Evolutionary conservation across 2,797 vertebrate species (phyloP).

Genomic region (Valencia hispanica): DNA sequence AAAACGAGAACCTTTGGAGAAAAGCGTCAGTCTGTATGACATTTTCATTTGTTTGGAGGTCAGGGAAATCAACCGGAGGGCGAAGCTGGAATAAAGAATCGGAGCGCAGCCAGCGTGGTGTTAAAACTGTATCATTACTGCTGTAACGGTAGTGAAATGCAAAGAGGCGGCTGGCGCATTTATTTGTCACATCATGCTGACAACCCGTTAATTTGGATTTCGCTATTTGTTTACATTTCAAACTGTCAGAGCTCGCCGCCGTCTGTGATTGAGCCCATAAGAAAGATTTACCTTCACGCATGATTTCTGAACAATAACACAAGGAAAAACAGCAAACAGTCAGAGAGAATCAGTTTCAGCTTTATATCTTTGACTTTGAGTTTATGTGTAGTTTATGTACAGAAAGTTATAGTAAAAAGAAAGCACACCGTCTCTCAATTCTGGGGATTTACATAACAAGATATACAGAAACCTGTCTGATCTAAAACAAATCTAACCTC

Average conservation of each 20-base stretch:
- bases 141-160: conserved; percentile 36
- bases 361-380: not conserved
- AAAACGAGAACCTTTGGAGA: conserved; percentile 63
- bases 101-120: conserved; percentile 9
- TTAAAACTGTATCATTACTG: conserved; percentile 29
- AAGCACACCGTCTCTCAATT: not conserved
- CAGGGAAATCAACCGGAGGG: conserved; percentile 47
- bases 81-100: conserved; percentile 27
- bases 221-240: conserved; percentile 49
- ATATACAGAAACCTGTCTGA: not conserved
- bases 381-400: not conserved
- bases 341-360: not conserved
- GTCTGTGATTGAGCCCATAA: conserved; percentile 29
- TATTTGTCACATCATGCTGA: conserved; percentile 30
- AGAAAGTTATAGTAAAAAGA: not conserved
- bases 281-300: conserved; percentile 14
- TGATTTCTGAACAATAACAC: not conserved
- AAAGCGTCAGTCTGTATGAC: conserved; percentile 55
- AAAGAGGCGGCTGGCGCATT: conserved; percentile 32
- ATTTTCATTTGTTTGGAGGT: conserved; percentile 67
- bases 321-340: not conserved
- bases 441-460: not conserved
- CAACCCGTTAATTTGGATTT: conserved; percentile 45
- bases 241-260: conserved; percentile 16
- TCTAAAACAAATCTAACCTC: not conserved